Evolutionary conservation across 2,113 vertebrate genomes (phyloP), one percentile per base, ranked within the genome.

Genomic region (Eclectus roratus): DNA sequence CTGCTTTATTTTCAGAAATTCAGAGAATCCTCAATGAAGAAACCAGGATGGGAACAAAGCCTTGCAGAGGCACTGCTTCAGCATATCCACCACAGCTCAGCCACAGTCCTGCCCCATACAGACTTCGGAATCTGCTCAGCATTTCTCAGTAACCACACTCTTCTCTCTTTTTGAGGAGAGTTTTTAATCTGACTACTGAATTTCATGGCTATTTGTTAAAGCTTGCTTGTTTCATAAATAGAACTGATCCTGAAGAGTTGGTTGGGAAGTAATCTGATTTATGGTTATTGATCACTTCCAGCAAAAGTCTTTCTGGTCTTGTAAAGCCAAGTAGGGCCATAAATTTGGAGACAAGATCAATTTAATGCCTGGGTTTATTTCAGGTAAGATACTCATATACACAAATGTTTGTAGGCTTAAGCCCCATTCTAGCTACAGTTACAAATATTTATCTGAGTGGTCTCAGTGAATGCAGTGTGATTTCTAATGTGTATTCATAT

Each of bases 1-100:
- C 20, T 61, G 37, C 43, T 71, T 87, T 72, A 65, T 94, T 93
- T 94, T 85, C 88, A 88, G 74, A 72, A 85, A 85, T 72, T 43
- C 44, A 69, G 20, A 46, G 23, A 82, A 76, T 93, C 35, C 66
- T 79, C 39, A 33, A 6, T 79, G 60, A 85, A 87, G 28, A 64
- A 56, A 60, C 16, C 44, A 27, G 17, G 23, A 55, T 68, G 43
- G 35, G 43, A 89, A 33, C 3, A 63, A 91, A 79, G 20, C 7
- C 19, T 86, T 53, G 14, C 39, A 61, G 39, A 31, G 43, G 17
- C 70, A 49, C 10, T 49, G 19, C 47, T 87, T 58, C 16, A 5
- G 18, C 58, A 35, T 46, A 70, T 20, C 39, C 50, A 64, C 46
- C 23, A 14, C 17, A 70, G 28, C n/a, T 80, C 55, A 37, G 31